phyloP scores from a whole-genome alignment of 2,797 vertebrate genomes.

The Silurus lanzhouensis region DNA sequence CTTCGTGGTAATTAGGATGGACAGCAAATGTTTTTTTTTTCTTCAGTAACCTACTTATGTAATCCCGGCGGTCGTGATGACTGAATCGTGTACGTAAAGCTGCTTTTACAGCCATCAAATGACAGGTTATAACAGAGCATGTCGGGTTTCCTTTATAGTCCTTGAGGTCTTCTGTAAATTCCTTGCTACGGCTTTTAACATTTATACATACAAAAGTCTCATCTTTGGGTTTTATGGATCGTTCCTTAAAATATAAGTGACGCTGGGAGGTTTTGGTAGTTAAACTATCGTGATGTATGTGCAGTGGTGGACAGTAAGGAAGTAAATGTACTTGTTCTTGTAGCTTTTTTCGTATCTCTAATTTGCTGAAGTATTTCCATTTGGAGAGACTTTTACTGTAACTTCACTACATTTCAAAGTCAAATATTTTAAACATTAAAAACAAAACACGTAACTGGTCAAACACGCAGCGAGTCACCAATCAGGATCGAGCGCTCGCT shows the following conservation, averaged over 20 bases:
- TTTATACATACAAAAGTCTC: conserved; percentile 24
- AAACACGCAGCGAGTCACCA: too few species aligned
- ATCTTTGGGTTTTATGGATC: conserved; percentile 3
- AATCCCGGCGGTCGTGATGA: conserved; percentile 32
- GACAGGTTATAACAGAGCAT: conserved; percentile 48
- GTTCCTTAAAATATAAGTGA: background rate
- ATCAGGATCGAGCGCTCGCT: too few species aligned
- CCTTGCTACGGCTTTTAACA: conserved; percentile 30
- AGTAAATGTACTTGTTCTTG: too few species aligned
- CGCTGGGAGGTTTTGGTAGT: background rate
- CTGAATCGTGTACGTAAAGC: conserved; percentile 35
- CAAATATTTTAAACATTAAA: too few species aligned
- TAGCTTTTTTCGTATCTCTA: too few species aligned
- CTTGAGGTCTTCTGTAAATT: conserved; percentile 41
- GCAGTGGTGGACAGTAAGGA: too few species aligned
- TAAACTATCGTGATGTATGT: background rate
- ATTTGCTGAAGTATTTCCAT: too few species aligned
- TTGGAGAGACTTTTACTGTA: too few species aligned
- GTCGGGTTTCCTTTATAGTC: conserved; percentile 43
- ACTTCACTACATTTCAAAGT: too few species aligned
- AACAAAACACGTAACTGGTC: too few species aligned
- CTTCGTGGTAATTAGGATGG: conserved; percentile 26
- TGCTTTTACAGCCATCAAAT: conserved; percentile 52
- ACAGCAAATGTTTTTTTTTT: conserved; percentile 36
- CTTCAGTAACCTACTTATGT: conserved; percentile 28